Evolutionary conservation across 92 coral and sea anemone genomes (phyloP), one percentile per base, ranked within the genome.

Genomic region (Siderastrea siderea): DNA sequence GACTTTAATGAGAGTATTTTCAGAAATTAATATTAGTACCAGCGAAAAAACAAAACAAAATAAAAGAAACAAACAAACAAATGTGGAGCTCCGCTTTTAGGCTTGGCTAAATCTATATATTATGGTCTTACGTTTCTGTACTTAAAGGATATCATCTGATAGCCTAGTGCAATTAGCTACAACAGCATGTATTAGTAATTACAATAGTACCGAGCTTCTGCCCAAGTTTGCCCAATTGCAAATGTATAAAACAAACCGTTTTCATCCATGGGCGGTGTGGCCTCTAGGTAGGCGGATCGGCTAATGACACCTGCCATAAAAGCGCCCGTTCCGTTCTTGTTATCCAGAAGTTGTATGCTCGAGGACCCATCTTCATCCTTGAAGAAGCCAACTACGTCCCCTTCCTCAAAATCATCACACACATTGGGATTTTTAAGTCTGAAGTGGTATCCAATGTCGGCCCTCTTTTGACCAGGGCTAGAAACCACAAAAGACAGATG

Each of bases 371-470:
- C 86, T 45, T 93, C 95, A 16, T 91, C 98, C 80, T 92, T 90
- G 83, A 87, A 95, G 84, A 97, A 97, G 0, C 98, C 99, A 47
- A 97, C 98, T 51, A 97, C 93, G 17, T 97, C 98, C 59, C 99
- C 99, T 88, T 98, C 99, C 53, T 93, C 94, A 81, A 92, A 93
- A 26, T 92, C 95, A 9, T 84, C 93, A 51, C 88, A 93, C 49
- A 88, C 82, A n/a, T 81, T 84, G 7, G 94, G 92, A 57, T 96
- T 92, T 72, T 80, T 92, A 12, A 98, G 84, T 79, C 73, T 89
- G 47, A 98, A 84, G 73, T 96, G 98, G 75, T 98, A 98, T 14
- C 98, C 99, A 60, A 98, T 89, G 72, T 98, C 99, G 4, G 99
- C 99, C 15, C 79, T 87, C 44, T 67, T 69, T 2, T 79, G 65